A percentile compares a stretch with the other conserved stretches of the same genome.
phyloP scores from a whole-genome alignment of 2,888 invertebrate species.

The Euzophera pinguis region DNA sequence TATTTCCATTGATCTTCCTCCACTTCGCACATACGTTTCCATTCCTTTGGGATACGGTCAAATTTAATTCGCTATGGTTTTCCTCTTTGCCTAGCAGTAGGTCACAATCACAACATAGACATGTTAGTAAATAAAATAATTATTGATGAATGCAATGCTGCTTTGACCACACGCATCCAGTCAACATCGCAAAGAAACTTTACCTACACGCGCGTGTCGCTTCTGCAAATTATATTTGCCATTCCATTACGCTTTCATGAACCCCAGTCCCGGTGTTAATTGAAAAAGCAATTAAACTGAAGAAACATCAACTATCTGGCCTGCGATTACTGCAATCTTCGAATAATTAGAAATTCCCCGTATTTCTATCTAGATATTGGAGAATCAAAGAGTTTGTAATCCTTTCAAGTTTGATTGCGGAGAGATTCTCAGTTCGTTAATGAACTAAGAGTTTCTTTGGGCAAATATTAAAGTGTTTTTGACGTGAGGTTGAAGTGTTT shows the following conservation, averaged over 20 bases:
- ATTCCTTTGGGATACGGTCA: no score
- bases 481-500: no score
- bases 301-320: constrained; percentile 31
- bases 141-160: no score
- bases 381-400: background rate
- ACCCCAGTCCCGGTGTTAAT: constrained; percentile 49
- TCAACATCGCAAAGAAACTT: no score
- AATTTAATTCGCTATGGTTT: no score
- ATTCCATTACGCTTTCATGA: constrained; percentile 39
- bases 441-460: background rate
- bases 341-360: constrained; percentile 16
- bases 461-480: background rate
- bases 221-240: constrained; percentile 29
- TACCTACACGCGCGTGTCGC: constrained; percentile 3
- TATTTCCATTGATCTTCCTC: no score
- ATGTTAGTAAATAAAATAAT: no score
- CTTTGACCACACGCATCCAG: no score
- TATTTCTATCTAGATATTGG: constrained; percentile 6
- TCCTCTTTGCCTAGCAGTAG: no score
- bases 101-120: no score
- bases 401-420: background rate
- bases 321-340: constrained; percentile 29
- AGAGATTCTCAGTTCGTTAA: background rate
- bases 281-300: constrained; percentile 69
- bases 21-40: no score